phyloP scores from a whole-genome alignment of 1,140 invertebrate genomes.

The Asbolus verrucosus region DNA sequence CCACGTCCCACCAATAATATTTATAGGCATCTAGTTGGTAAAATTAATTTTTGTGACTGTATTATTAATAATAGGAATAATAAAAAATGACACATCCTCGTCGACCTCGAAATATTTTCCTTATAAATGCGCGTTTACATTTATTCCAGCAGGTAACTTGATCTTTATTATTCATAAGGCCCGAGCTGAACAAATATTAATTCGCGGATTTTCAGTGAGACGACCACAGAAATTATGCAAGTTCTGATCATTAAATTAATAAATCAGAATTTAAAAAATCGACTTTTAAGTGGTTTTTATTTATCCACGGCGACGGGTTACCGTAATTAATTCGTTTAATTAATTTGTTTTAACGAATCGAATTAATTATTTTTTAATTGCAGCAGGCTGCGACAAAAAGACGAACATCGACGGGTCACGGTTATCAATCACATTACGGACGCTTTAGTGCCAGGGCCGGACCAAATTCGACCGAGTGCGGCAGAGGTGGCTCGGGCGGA shows the following conservation, averaged over 20 bases:
- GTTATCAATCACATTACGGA: constrained; percentile 16
- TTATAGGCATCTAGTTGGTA: constrained; percentile 36
- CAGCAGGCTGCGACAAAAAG: constrained; percentile 20
- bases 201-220: constrained; percentile 8
- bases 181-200: constrained; percentile 32
- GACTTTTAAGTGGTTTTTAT: constrained; percentile 1
- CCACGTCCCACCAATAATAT: constrained; percentile 35
- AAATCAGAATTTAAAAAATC: constrained; percentile 11
- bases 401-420: constrained; percentile 33
- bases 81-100: constrained; percentile 39
- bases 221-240: constrained; percentile 25
- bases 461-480: background rate
- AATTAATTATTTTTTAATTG: constrained; percentile 31
- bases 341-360: constrained; percentile 31
- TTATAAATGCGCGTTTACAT: constrained; percentile 27
- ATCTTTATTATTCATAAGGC: constrained; percentile 34
- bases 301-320: background rate
- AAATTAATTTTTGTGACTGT: constrained; percentile 39
- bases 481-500: background rate
- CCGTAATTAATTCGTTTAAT: constrained; percentile 29
- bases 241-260: background rate
- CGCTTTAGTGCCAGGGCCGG: background rate
- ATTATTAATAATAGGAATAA: constrained; percentile 37
- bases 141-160: constrained; percentile 17
- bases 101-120: constrained; percentile 38